A percentile compares a stretch with the other conserved stretches of the same genome.
Conservation (phyloP, 2,797 vertebrate genomes). For the Avahi laniger region DNA sequence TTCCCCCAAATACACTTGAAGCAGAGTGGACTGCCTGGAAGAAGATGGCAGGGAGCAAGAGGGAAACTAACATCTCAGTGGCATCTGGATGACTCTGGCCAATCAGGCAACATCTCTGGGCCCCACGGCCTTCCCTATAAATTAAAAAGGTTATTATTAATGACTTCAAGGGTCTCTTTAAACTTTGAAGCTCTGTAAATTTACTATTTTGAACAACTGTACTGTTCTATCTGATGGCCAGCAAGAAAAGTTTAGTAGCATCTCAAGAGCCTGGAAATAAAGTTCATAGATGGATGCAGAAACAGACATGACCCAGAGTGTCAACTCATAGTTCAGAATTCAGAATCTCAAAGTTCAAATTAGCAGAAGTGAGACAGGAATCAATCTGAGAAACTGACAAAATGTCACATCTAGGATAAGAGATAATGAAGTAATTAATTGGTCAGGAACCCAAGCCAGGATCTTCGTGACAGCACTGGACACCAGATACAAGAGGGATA, state of each 20-base stretch:
- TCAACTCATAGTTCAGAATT: neutral
- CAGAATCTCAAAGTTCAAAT: neutral
- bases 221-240: neutral
- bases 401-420: neutral
- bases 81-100: neutral
- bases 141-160: neutral
- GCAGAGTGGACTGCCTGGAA: neutral
- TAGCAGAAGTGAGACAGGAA: neutral
- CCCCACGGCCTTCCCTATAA: neutral
- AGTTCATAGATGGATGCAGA: neutral
- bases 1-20: neutral
- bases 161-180: neutral
- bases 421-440: neutral
- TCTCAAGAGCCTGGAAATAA: neutral
- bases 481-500: neutral
- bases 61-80: neutral
- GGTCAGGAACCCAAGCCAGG: neutral
- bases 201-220: neutral
- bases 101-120: neutral
- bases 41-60: accelerated
- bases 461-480: neutral
- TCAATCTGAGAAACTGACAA: neutral
- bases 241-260: neutral
- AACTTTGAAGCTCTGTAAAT: neutral
- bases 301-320: neutral